Base-by-base conservation (phyloP, 23 tunicate genomes). In the Oikopleura vanhoeffeni region DNA sequence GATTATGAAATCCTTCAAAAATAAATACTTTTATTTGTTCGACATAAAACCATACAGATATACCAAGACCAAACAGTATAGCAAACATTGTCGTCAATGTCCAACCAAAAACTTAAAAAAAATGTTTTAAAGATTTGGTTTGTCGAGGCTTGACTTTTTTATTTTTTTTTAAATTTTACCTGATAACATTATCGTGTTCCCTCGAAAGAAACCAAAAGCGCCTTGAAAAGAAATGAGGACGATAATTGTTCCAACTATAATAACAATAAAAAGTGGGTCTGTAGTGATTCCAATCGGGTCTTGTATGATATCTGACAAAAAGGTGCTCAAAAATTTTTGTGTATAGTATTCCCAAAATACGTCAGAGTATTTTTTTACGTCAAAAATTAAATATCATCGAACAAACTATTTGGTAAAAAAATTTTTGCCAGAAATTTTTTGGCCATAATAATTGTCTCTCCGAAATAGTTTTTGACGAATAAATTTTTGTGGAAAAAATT, bases 131-230 rank as follows among this genome's bases (percentile, higher is more conserved):
- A n/a, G n/a, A n/a, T n/a, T n/a, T n/a, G n/a, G n/a, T n/a, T n/a
- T n/a, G n/a, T n/a, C n/a, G n/a, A n/a, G n/a, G n/a, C n/a, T n/a
- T n/a, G n/a, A n/a, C n/a, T n/a, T n/a, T n/a, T n/a, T n/a, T n/a
- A n/a, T n/a, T n/a, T 49, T 49, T 8, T 49, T 49, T 49, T 24
- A 8, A 49, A 49, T 49, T 24, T 8, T 8, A 49, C 64, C 64
- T 49, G 64, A 49, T 13, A 91, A 79, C 89, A 91, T 89, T 67
- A 91, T 86, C 83, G 89, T 86, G 84, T 91, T 91, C 60, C 89
- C 97, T 8, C 97, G 86, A 18, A 86, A 67, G 60, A 91, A 91
- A 27, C 91, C 97, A 38, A 85, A 85, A 3, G 97, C 97, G 0
- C 97, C 97, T 40, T 86, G 83, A 40, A 88, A 85, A 28, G 87